These are phyloP conservation scores for Sciurus carolinensis DNA, from an alignment of 2,797 vertebrate genomes.

Conservation along the genomic window DNA sequence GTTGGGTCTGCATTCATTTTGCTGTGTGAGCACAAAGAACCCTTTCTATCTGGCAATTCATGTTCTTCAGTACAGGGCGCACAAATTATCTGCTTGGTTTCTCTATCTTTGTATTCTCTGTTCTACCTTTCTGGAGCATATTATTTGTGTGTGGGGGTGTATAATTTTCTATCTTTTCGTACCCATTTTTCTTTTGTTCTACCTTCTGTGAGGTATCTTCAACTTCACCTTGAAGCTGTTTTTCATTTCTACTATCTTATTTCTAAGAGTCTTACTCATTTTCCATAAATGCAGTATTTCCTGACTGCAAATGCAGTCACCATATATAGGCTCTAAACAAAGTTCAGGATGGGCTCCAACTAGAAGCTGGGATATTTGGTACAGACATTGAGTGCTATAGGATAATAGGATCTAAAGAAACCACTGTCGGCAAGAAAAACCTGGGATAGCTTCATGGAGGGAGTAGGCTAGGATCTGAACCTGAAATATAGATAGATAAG, in stretches of 20 bases:
- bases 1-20: not conserved
- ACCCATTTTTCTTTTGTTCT: slow-evolving; percentile 1
- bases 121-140: slow-evolving; percentile 4
- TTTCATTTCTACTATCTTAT: slow-evolving; percentile 40
- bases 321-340: not conserved
- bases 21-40: not conserved
- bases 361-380: not conserved
- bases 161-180: not conserved
- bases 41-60: not conserved
- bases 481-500: not conserved
- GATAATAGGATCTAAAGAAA: not conserved
- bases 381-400: not conserved
- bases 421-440: not conserved
- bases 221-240: not conserved
- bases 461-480: not conserved
- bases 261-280: slow-evolving; percentile 49
- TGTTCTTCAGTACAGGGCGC: not conserved
- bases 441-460: not conserved
- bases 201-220: not conserved
- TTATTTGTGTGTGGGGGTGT: not conserved
- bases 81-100: not conserved
- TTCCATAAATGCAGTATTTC: slow-evolving; percentile 6
- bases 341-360: not conserved
- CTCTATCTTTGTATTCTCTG: not conserved
- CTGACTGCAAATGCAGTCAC: not conserved